Evolutionary conservation across 2,113 vertebrate genomes (phyloP).

Genomic region (Sardina pilchardus): DNA sequence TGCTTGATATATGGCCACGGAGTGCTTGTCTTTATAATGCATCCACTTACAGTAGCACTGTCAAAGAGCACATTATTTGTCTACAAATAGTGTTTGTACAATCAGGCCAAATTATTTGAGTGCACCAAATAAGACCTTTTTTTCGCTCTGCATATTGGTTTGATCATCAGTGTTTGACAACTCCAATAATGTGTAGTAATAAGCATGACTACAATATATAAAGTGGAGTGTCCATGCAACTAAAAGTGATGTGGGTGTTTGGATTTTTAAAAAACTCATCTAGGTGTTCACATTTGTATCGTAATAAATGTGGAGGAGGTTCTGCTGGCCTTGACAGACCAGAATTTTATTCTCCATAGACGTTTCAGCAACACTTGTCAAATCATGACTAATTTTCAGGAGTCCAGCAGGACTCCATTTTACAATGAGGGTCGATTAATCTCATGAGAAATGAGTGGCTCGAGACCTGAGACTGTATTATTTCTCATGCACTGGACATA

Average conservation of each 20-base stretch:
- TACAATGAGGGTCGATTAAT: background rate
- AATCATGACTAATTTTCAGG: background rate
- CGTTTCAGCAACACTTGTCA: background rate
- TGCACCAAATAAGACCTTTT: background rate
- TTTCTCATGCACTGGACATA: background rate
- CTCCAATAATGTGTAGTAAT: background rate
- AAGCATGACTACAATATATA: background rate
- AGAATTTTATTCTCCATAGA: background rate
- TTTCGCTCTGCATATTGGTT: background rate
- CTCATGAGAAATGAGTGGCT: background rate
- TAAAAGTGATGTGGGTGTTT: background rate
- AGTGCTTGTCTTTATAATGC: no score
- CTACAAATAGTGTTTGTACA: no score
- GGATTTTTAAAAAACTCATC: background rate
- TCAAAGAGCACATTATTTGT: background rate
- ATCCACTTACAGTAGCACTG: background rate
- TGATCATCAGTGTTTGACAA: background rate
- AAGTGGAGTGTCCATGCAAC: background rate
- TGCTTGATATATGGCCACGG: no score
- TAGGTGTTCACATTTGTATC: background rate
- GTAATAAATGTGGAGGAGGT: background rate
- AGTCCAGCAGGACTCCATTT: background rate
- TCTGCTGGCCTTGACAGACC: background rate
- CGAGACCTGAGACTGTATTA: background rate
- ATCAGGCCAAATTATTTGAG: background rate